Percentiles rank a stretch among this genome's conserved stretches.
These are phyloP conservation scores for Knipowitschia caucasica DNA, from an alignment of 2,797 vertebrate genomes.

Conservation along the genomic window DNA sequence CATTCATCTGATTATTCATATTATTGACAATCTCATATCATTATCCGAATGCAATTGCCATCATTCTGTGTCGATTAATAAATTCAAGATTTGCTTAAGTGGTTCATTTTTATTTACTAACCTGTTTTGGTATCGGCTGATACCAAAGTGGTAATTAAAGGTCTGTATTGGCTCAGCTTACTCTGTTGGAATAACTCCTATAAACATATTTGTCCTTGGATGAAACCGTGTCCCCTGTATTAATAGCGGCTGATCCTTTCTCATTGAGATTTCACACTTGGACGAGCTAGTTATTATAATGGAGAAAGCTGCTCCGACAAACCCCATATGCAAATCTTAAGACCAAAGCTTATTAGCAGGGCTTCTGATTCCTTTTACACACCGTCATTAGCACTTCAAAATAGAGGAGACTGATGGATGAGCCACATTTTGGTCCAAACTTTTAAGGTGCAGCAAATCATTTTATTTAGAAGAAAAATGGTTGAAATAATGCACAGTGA, in stretches of 20 bases:
- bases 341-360: conserved; percentile 61
- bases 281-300: conserved; percentile 53
- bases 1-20: too few species aligned
- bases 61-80: background rate
- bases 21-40: background rate
- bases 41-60: background rate
- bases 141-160: background rate
- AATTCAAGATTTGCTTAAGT: background rate
- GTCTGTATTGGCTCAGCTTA: background rate
- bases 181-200: background rate
- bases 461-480: conserved; percentile 56
- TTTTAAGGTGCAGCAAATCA: conserved; percentile 25
- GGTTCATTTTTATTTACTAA: background rate
- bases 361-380: conserved; percentile 43
- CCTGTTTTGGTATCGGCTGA: background rate
- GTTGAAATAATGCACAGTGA: conserved; percentile 52
- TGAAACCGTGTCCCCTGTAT: conserved; percentile 38
- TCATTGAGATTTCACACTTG: conserved; percentile 61
- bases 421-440: conserved; percentile 46
- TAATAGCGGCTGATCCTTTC: conserved; percentile 46
- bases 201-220: conserved; percentile 42
- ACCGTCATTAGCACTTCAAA: conserved; percentile 63
- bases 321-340: conserved; percentile 37
- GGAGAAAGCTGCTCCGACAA: conserved; percentile 35
- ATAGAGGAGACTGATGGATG: conserved; percentile 27